These are phyloP conservation scores for Eristalinus sepulchralis DNA, from an alignment of 2,888 invertebrate genomes.

Conservation along the genomic window DNA sequence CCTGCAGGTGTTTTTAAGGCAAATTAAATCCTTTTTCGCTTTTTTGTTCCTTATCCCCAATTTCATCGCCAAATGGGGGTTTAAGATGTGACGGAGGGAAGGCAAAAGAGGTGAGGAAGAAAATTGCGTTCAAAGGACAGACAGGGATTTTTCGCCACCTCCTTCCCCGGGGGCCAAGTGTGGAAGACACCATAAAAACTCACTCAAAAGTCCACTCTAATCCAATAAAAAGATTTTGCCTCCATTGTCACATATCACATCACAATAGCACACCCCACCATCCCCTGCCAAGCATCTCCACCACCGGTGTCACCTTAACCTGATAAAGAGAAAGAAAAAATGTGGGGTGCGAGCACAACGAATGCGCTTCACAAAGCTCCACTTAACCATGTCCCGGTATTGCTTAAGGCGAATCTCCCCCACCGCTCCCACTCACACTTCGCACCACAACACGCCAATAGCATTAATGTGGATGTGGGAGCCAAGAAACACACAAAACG, in stretches of 20 bases:
- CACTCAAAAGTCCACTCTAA: slow-evolving; percentile 63
- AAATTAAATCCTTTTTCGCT: slow-evolving; percentile 34
- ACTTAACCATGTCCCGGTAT: slow-evolving; percentile 35
- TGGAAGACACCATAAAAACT: slow-evolving; percentile 50
- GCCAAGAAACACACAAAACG: slow-evolving; percentile 26
- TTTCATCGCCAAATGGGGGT: neutral
- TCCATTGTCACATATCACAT: slow-evolving; percentile 54
- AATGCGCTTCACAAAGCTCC: slow-evolving; percentile 56
- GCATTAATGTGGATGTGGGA: slow-evolving; percentile 24
- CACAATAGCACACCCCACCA: slow-evolving; percentile 29
- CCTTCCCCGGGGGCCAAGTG: neutral
- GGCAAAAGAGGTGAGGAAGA: neutral
- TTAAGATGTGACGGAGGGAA: neutral
- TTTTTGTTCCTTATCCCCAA: neutral
- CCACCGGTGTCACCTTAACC: slow-evolving; percentile 61
- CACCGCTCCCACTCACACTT: neutral
- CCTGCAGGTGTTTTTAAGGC: slow-evolving; percentile 36
- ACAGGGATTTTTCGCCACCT: neutral
- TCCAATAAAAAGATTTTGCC: slow-evolving; percentile 40
- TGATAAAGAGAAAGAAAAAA: neutral
- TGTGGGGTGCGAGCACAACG: neutral
- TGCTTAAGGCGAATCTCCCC: slow-evolving; percentile 6
- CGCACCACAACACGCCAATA: slow-evolving; percentile 6
- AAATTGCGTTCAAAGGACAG: neutral
- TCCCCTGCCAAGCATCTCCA: neutral